Evolutionary conservation across 2,113 vertebrate genomes (phyloP).

Genomic region (Percina caprodes): DNA sequence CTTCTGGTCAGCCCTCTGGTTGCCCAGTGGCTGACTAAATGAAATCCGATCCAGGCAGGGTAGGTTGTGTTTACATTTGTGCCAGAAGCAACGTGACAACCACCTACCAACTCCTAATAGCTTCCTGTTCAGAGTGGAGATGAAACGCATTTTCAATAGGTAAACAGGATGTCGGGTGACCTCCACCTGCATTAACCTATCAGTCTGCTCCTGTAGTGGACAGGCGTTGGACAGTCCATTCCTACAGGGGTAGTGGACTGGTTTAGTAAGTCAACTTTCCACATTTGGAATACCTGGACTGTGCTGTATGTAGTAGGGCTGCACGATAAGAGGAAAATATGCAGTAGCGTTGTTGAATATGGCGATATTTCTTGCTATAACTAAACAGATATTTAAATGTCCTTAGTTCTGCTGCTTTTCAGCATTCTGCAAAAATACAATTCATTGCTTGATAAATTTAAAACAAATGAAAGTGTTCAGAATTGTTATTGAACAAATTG

Average conservation of each 20-base stretch:
- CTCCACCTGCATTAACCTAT: background rate
- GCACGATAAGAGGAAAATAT: too few species aligned
- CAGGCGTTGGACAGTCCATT: background rate
- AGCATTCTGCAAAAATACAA: too few species aligned
- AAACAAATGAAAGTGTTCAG: too few species aligned
- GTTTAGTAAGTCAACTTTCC: background rate
- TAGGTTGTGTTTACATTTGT: constrained; percentile 42
- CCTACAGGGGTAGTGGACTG: too few species aligned
- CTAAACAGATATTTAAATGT: too few species aligned
- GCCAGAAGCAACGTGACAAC: constrained; percentile 21
- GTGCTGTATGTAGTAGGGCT: background rate
- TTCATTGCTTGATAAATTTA: too few species aligned
- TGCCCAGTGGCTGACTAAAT: constrained; percentile 32
- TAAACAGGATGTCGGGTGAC: constrained; percentile 36
- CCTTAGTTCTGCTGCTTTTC: too few species aligned
- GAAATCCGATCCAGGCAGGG: constrained; percentile 49
- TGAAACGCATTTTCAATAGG: constrained; percentile 44
- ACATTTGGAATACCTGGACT: background rate
- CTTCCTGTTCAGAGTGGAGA: constrained; percentile 54
- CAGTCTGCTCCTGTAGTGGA: background rate
- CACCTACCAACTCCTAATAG: background rate
- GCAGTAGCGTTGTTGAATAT: too few species aligned
- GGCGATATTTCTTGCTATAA: too few species aligned
- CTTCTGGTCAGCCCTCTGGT: constrained; percentile 21
- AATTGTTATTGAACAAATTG: too few species aligned